phyloP scores from a whole-genome alignment of 2,888 invertebrate species.

The Eilema depressum region DNA sequence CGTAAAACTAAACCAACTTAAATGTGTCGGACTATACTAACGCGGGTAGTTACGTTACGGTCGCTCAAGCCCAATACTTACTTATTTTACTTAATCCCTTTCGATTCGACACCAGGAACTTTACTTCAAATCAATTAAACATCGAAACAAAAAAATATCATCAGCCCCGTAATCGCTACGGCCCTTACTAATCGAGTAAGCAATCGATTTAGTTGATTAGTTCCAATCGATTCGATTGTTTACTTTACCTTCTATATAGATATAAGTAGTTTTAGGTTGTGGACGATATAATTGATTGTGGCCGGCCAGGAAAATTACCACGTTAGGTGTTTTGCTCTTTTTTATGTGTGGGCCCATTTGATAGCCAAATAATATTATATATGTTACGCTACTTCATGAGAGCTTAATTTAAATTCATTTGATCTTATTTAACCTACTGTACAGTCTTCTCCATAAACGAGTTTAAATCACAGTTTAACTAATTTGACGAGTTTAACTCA shows the following conservation, averaged over 20 bases:
- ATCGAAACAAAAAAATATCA: constrained; percentile 37
- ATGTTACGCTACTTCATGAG: background rate
- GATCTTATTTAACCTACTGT: too few relatives aligned
- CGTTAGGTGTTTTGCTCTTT: background rate
- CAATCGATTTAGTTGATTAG: constrained; percentile 63
- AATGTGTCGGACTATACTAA: too few relatives aligned
- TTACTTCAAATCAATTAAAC: constrained; percentile 46
- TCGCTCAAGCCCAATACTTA: background rate
- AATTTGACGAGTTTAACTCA: background rate
- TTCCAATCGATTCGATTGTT: constrained; percentile 58
- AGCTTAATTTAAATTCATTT: too few relatives aligned
- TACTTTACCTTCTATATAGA: constrained; percentile 44
- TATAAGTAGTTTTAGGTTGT: constrained; percentile 13
- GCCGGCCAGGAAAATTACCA: background rate
- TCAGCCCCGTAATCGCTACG: constrained; percentile 37
- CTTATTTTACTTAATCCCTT: constrained; percentile 12
- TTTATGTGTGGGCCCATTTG: background rate
- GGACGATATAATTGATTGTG: constrained; percentile 8
- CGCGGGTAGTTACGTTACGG: too few relatives aligned
- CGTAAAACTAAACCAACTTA: too few relatives aligned
- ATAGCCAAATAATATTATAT: background rate
- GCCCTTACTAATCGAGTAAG: constrained; percentile 53
- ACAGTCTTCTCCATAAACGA: too few relatives aligned
- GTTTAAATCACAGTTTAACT: too few relatives aligned
- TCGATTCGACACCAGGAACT: constrained; percentile 19